These are phyloP conservation scores for Rhyacophila evoluta DNA, from an alignment of 2,888 invertebrate genomes.

Conservation along the genomic window DNA sequence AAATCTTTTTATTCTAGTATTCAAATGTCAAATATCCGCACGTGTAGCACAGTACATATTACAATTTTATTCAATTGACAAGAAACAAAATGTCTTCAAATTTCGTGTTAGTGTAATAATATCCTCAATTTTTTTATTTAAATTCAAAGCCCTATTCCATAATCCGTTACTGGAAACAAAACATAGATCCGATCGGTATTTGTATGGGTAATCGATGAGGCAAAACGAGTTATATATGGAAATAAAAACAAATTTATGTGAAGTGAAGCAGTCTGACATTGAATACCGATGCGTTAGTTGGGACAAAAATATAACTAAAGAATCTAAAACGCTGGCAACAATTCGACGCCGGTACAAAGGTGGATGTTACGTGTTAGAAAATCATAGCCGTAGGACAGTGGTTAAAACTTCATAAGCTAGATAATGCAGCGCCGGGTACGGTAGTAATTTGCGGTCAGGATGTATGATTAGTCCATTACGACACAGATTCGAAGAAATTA, in stretches of 20 bases:
- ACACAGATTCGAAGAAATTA: not conserved
- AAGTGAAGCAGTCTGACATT: not conserved
- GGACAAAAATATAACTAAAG: not conserved
- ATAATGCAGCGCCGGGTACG: not conserved
- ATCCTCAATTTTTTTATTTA: no score
- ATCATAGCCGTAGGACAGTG: not conserved
- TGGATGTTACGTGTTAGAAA: not conserved
- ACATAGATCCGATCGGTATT: not conserved
- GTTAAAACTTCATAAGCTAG: not conserved
- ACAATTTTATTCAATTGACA: no score
- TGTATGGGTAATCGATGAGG: not conserved
- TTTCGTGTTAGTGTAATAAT: no score
- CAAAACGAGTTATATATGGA: not conserved
- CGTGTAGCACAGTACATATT: no score
- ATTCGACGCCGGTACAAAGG: not conserved
- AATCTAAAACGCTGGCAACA: no score
- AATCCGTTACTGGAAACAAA: not conserved
- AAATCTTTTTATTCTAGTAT: no score
- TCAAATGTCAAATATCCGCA: no score
- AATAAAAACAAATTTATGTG: conserved; percentile 7
- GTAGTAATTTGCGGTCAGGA: not conserved
- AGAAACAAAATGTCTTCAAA: no score
- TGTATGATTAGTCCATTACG: not conserved
- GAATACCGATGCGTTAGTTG: not conserved
- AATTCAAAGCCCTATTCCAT: no score